These are phyloP conservation scores for Astreopora myriophthalma DNA, from an alignment of 64 coral and sea anemone species.

Conservation along the genomic window DNA sequence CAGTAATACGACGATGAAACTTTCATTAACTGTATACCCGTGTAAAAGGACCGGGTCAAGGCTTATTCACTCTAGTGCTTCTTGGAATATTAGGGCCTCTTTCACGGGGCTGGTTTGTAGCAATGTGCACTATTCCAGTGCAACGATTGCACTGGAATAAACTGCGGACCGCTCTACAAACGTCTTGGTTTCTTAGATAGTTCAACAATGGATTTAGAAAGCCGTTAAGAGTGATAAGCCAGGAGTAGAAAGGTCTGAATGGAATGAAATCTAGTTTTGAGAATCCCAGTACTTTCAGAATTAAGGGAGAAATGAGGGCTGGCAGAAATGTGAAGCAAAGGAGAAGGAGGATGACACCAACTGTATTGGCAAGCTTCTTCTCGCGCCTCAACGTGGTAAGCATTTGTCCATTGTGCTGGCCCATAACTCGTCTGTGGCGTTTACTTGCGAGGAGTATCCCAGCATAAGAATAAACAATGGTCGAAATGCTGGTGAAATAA, in stretches of 20 bases:
- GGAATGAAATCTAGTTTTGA: not conserved
- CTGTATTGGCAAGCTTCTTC: slow-evolving; percentile 3
- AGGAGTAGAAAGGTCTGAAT: not conserved
- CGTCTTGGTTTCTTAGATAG: no score
- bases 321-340: not conserved
- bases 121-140: no score
- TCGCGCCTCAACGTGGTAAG: not conserved
- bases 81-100: no score
- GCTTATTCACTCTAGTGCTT: no score
- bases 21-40: no score
- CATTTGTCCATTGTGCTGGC: not conserved
- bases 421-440: not conserved
- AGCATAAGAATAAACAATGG: not conserved
- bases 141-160: no score
- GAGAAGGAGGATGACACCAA: not conserved
- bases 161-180: no score
- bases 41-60: no score
- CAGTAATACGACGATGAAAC: no score
- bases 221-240: not conserved
- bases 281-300: not conserved
- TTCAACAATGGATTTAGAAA: not conserved
- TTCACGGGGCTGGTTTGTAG: no score
- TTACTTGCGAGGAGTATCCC: not conserved
- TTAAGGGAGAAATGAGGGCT: not conserved
- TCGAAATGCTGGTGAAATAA: no score